A percentile compares a stretch with the other conserved stretches of the same genome.
These are phyloP conservation scores for Leucoptera coffeella DNA, from an alignment of 2,888 invertebrate species.

Conservation along the genomic window DNA sequence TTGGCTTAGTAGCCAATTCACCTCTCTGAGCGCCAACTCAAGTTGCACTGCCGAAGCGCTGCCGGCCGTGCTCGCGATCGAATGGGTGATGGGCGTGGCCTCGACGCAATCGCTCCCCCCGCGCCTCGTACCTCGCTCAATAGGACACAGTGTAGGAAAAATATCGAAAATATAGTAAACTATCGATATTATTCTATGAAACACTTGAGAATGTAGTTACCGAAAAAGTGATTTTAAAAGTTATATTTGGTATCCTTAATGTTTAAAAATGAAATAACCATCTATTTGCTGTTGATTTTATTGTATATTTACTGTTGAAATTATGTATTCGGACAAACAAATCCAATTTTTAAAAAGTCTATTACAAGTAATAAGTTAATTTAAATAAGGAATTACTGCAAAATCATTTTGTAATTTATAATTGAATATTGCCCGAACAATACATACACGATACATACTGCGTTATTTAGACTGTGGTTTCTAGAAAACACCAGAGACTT, in stretches of 20 bases:
- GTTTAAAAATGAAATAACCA: no score
- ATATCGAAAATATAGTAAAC: no score
- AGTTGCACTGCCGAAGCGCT: constrained; percentile 16
- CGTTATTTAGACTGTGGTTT: constrained; percentile 14
- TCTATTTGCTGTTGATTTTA: background rate
- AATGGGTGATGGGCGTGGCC: background rate
- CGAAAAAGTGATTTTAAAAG: no score
- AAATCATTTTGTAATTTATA: no score
- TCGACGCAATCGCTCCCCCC: background rate
- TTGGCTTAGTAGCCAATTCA: constrained; percentile 37
- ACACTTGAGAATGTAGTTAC: no score
- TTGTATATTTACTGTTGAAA: background rate
- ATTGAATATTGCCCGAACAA: no score
- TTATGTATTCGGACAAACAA: background rate
- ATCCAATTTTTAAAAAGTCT: no score
- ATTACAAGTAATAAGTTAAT: no score
- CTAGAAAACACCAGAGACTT: constrained; percentile 11
- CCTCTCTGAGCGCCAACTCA: constrained; percentile 36
- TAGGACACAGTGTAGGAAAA: constrained; percentile 17
- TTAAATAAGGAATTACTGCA: no score
- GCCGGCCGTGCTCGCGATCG: background rate
- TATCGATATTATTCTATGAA: no score
- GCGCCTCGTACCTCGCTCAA: constrained; percentile 7
- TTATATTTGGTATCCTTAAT: no score
- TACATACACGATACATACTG: no score